These are phyloP conservation scores for Nesospiza acunhae DNA, from an alignment of 2,113 vertebrate genomes.

Conservation along the genomic window DNA sequence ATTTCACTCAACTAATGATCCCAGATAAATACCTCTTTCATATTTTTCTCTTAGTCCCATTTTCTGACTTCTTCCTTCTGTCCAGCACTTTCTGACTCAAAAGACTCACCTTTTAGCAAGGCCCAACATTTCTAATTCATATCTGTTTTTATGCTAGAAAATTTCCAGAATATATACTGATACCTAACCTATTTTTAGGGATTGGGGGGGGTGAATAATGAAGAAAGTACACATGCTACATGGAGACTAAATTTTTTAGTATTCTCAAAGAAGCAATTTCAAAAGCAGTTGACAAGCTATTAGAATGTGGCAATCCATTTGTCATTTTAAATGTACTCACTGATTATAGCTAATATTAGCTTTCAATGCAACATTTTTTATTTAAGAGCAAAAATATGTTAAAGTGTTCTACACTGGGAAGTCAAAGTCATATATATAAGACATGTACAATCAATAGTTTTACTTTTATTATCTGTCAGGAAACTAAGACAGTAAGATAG, in stretches of 20 bases:
- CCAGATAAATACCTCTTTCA: neutral
- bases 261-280: neutral
- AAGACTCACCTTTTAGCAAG: neutral
- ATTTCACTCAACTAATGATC: constrained; percentile 15
- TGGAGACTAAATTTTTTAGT: neutral
- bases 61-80: neutral
- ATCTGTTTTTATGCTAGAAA: neutral
- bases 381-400: neutral
- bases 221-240: neutral
- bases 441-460: neutral
- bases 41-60: neutral
- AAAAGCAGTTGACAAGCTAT: neutral
- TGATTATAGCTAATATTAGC: neutral
- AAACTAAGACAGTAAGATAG: neutral
- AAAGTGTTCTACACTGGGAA: neutral
- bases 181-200: neutral
- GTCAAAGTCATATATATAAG: neutral
- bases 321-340: neutral
- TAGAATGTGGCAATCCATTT: neutral
- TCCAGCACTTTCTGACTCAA: neutral
- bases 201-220: rapidly evolving
- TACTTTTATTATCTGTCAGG: neutral
- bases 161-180: neutral
- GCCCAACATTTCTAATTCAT: neutral
- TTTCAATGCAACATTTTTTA: neutral